phyloP scores from a whole-genome alignment of 2,888 invertebrate genomes.

The Sipunculus nudus region DNA sequence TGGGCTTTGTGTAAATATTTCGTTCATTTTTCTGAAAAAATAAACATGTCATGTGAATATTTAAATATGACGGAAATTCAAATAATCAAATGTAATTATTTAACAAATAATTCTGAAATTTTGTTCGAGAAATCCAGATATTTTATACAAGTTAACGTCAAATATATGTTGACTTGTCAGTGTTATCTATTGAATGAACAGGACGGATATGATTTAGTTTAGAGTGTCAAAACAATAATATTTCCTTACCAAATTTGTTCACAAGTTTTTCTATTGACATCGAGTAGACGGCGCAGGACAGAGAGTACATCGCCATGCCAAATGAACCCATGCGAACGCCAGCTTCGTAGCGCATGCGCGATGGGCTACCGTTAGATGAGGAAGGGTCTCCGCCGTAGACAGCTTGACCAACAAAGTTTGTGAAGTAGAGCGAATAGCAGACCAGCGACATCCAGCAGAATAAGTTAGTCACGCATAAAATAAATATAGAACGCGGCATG shows the following conservation, averaged over 20 bases:
- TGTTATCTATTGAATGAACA: too few relatives aligned
- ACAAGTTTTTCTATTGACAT: constrained; percentile 87
- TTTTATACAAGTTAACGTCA: too few relatives aligned
- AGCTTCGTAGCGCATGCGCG: constrained; percentile 76
- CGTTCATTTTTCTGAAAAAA: too few relatives aligned
- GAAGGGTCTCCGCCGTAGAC: constrained; percentile 86
- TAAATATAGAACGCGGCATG: constrained; percentile 86
- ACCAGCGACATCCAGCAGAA: constrained; percentile 99
- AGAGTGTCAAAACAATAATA: not conserved
- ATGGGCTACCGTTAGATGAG: constrained; percentile 66
- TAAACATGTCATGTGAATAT: too few relatives aligned
- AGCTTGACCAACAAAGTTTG: constrained; percentile 92
- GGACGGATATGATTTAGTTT: too few relatives aligned
- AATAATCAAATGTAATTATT: too few relatives aligned
- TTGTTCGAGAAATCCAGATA: too few relatives aligned
- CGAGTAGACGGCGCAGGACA: constrained; percentile 95
- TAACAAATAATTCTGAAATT: too few relatives aligned
- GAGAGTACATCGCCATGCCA: constrained; percentile 88
- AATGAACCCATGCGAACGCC: constrained; percentile 95
- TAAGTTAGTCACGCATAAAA: constrained; percentile 90
- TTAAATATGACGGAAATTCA: too few relatives aligned
- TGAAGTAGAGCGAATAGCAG: constrained; percentile 95
- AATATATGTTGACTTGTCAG: too few relatives aligned
- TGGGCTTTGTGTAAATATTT: too few relatives aligned
- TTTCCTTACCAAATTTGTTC: constrained; percentile 70